phyloP scores from a whole-genome alignment of 2,888 invertebrate genomes.

The Melieria picta region DNA sequence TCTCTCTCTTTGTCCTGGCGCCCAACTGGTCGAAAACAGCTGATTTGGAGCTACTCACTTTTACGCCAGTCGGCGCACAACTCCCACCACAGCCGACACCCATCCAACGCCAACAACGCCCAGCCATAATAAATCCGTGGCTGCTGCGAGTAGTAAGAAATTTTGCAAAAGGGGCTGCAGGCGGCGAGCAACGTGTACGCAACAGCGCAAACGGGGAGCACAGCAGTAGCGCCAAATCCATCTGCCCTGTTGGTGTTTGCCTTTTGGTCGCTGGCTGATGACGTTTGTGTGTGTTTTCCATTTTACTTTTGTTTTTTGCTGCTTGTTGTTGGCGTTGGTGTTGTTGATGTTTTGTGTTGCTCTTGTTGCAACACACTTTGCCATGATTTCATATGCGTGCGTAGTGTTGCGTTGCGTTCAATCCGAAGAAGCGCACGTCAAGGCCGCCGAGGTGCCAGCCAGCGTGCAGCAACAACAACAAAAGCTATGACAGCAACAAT shows the following conservation, averaged over 20 bases:
- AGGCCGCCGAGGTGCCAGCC: no score
- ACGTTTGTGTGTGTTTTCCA: constrained; percentile 19
- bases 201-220: no score
- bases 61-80: background rate
- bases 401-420: no score
- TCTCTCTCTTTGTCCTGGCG: background rate
- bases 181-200: no score
- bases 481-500: no score
- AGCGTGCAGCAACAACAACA: no score
- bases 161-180: no score
- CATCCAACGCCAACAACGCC: background rate
- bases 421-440: no score
- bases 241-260: constrained; percentile 3
- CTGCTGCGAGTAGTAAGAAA: no score
- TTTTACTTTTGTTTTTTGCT: constrained; percentile 13
- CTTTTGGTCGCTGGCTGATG: constrained; percentile 13
- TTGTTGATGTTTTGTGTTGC: constrained; percentile 9
- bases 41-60: background rate
- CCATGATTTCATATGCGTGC: no score
- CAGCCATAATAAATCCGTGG: constrained; percentile 16
- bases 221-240: no score
- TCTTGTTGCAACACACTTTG: constrained; percentile 22
- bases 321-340: background rate
- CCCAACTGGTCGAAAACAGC: constrained; percentile 38
- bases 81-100: background rate